A percentile compares a stretch with the other conserved stretches of the same genome.
Conservation (phyloP, 2,797 vertebrate genomes). For the Melanogrammus aeglefinus region DNA sequence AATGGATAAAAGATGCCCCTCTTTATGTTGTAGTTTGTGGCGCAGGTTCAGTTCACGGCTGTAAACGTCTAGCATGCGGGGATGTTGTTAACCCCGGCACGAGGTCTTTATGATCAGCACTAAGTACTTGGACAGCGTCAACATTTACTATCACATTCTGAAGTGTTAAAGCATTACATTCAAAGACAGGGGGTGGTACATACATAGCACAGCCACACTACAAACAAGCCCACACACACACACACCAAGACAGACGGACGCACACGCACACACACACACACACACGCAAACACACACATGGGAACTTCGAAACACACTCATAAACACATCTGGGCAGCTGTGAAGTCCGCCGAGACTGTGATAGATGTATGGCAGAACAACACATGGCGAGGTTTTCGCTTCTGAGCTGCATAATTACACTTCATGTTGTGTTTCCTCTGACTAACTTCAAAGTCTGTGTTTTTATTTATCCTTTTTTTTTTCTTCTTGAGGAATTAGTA, state of each 20-base stretch:
- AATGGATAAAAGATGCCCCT: background rate
- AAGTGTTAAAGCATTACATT: background rate
- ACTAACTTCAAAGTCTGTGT: conserved; percentile 57
- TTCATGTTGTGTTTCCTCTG: conserved; percentile 43
- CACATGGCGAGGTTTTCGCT: conserved; percentile 30
- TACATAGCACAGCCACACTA: too few relatives aligned
- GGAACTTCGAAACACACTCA: background rate
- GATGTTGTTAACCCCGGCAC: background rate
- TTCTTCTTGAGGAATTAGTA: background rate
- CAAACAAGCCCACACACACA: background rate
- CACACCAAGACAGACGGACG: too few relatives aligned
- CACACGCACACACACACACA: too few relatives aligned
- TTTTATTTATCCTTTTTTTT: conserved; percentile 5
- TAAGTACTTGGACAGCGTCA: background rate
- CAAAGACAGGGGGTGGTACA: background rate
- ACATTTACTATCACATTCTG: background rate
- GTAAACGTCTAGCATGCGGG: background rate
- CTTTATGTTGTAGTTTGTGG: background rate
- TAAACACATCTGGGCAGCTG: background rate
- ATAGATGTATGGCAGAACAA: conserved; percentile 14
- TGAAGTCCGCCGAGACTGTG: background rate
- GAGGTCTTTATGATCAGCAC: background rate
- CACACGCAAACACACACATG: too few relatives aligned
- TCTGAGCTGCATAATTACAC: conserved; percentile 43
- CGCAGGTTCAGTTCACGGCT: background rate